A percentile compares a stretch with the other conserved stretches of the same genome.
These are phyloP conservation scores for Ambastaia sidthimunki DNA, from an alignment of 2,797 vertebrate species.

Conservation along the genomic window DNA sequence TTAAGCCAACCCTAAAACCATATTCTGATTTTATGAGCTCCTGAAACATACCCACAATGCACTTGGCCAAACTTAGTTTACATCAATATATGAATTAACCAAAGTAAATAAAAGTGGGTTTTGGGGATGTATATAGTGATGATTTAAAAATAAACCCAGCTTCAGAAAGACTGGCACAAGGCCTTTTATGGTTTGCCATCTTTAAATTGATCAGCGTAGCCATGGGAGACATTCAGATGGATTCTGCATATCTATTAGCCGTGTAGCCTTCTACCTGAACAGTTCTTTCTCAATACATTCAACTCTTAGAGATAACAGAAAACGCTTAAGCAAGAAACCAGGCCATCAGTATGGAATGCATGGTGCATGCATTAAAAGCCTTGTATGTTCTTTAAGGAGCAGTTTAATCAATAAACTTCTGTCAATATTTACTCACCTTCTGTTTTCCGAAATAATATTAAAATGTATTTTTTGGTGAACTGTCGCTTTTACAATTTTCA, in stretches of 20 bases:
- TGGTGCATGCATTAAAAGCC: not conserved
- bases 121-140: not conserved
- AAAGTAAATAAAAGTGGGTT: not conserved
- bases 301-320: conserved; percentile 24
- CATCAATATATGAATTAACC: not conserved
- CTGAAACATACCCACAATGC: not conserved
- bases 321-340: conserved; percentile 12
- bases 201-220: conserved; percentile 43
- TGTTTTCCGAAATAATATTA: not conserved
- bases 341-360: not conserved
- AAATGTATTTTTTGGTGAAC: too few species aligned
- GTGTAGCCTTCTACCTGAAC: not conserved
- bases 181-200: conserved; percentile 27
- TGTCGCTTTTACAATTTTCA: too few species aligned
- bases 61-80: not conserved
- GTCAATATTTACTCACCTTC: not conserved
- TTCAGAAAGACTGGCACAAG: conserved; percentile 12
- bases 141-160: not conserved
- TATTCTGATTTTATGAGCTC: conserved; percentile 18
- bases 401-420: not conserved
- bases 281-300: conserved; percentile 23
- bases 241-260: conserved; percentile 7
- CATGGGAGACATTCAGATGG: conserved; percentile 13
- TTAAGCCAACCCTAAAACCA: not conserved
- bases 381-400: not conserved